A percentile compares a stretch with the other conserved stretches of the same genome.
phyloP scores from a whole-genome alignment of 2,888 invertebrate species.

The Euplagia quadripunctaria region DNA sequence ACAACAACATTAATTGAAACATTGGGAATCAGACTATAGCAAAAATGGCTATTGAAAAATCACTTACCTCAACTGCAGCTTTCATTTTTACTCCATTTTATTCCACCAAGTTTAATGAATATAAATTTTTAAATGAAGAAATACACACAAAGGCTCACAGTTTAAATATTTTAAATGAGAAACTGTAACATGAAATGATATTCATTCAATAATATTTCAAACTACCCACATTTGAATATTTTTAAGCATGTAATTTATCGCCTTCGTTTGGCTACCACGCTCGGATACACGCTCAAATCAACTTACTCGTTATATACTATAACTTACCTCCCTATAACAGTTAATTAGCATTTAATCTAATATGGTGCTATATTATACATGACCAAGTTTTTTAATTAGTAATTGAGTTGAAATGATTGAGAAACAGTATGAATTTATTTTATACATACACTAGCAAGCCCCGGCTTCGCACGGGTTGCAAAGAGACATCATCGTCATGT shows the following conservation, averaged over 20 bases:
- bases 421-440: too few relatives aligned
- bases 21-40: background rate
- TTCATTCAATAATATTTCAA: background rate
- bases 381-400: too few relatives aligned
- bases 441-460: too few relatives aligned
- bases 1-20: too few relatives aligned
- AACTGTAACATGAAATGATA: background rate
- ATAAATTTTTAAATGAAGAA: background rate
- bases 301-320: background rate
- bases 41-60: background rate
- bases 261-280: background rate
- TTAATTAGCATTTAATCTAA: background rate
- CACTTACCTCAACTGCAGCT: constrained; percentile 45
- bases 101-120: background rate
- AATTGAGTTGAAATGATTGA: too few relatives aligned
- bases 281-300: background rate
- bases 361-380: too few relatives aligned
- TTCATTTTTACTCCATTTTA: constrained; percentile 42
- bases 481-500: too few relatives aligned
- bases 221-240: constrained; percentile 9
- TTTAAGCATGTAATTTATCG: background rate
- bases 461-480: too few relatives aligned
- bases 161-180: background rate
- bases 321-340: background rate
- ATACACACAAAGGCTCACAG: background rate